Evolutionary conservation across 2,888 invertebrate genomes (phyloP), one percentile per base, ranked within the genome.

Genomic region (Clepsis dumicolana): DNA sequence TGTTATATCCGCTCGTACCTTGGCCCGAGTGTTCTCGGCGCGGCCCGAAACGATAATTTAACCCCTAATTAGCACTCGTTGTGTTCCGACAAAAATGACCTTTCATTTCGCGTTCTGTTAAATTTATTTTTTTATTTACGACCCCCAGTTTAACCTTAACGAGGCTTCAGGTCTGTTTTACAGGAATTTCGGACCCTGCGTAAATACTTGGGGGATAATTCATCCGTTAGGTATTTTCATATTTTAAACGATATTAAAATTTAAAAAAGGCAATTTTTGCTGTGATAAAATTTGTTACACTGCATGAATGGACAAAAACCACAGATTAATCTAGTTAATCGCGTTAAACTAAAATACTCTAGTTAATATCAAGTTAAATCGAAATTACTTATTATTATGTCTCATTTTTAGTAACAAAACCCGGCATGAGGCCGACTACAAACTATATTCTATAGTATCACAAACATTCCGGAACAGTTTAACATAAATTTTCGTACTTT

Each of bases 51-150:
- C 87, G 84, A 88, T 91, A 91, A 91, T 90, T 90, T 82, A 86
- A 83, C 81, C 77, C 74, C 84, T 91, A 92, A 92, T 92, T 93
- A 93, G 90, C 89, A 90, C 86, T 90, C 87, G 81, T 85, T 84
- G 87, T 86, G 80, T 85, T 84, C 82, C 84, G 80, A 86, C 86
- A 86, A 88, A 89, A 91, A 90, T 89, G 89, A 89, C 87, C 82
- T 80, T 80, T 82, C 79, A 79, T 81, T 80, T 79, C 77, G 78
- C 82, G 77, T 81, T 80, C 81, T 83, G 80, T 84, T 79, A 79
- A 72, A 83, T 85, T 87, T 87, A 88, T 86, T 87, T 85, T 83
- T 84, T 84, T 88, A 87, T 89, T 91, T 89, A 88, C 81, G 76
- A 76, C 79, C 77, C 66, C 73, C 73, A 64, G 71, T 80, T 79